These are phyloP conservation scores for Caenorhabditis imperialis DNA, from an alignment of 2,888 invertebrate genomes.

Conservation along the genomic window DNA sequence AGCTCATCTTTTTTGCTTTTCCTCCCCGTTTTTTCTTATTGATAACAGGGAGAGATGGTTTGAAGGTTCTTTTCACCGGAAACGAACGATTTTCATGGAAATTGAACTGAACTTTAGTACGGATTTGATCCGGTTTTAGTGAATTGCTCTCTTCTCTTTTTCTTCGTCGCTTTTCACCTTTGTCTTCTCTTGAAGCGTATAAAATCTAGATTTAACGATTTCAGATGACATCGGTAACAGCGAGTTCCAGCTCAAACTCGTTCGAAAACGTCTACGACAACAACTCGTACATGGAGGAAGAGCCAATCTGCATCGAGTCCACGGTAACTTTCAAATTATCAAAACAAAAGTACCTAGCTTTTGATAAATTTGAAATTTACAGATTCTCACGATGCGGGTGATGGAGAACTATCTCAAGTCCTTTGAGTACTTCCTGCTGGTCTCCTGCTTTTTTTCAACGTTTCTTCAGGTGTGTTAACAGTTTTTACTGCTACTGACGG, in stretches of 20 bases:
- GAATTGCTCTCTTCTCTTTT: conserved; percentile 5
- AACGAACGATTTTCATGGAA: too few species aligned
- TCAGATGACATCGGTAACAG: conserved; percentile 19
- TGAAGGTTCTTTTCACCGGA: too few species aligned
- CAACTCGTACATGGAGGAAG: conserved; percentile 4
- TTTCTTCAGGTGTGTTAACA: conserved; percentile 48
- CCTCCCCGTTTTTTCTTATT: neutral
- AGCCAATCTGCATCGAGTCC: conserved; percentile 33
- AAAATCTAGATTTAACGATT: neutral
- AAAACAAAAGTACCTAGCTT: neutral
- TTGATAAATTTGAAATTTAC: neutral
- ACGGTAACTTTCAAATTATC: conserved; percentile 16
- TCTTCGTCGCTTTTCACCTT: neutral
- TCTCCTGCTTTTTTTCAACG: conserved; percentile 52
- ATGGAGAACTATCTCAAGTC: conserved; percentile 45
- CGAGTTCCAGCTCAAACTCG: conserved; percentile 10
- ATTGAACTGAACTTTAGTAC: too few species aligned
- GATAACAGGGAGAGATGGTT: too few species aligned
- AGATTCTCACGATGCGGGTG: conserved; percentile 33
- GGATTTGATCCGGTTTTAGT: too few species aligned
- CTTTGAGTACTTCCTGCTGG: conserved; percentile 46
- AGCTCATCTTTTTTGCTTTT: too few species aligned
- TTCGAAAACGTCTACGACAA: conserved; percentile 8
- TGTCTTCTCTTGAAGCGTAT: conserved; percentile 1
- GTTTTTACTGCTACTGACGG: too few species aligned